Evolutionary conservation across 2,888 invertebrate genomes (phyloP).

Genomic region (Chalcosyrphus nemorum): DNA sequence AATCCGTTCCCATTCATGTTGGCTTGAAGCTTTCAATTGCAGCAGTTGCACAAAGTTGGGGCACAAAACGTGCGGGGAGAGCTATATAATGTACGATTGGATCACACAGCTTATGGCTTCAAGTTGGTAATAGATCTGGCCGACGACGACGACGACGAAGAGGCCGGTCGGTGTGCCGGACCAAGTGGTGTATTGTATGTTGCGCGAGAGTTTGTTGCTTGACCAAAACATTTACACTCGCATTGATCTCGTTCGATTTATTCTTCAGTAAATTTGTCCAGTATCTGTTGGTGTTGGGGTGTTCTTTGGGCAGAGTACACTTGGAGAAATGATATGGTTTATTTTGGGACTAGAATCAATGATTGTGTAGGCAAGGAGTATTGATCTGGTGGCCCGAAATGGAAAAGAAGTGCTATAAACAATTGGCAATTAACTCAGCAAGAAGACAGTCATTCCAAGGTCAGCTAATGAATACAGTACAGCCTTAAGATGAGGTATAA

Average conservation of each 20-base stretch:
- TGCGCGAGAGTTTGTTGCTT: background rate
- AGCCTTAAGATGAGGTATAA: too few species aligned
- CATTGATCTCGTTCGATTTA: constrained; percentile 51
- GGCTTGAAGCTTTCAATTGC: constrained; percentile 34
- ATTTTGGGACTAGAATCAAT: too few species aligned
- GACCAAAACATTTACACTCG: constrained; percentile 61
- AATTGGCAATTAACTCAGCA: too few species aligned
- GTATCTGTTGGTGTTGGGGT: background rate
- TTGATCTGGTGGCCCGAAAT: too few species aligned
- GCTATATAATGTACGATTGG: constrained; percentile 16
- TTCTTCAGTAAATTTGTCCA: constrained; percentile 42
- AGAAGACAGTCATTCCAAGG: too few species aligned
- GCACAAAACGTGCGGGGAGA: background rate
- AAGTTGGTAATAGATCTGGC: constrained; percentile 27
- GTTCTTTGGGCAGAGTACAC: constrained; percentile 3
- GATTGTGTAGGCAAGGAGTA: too few species aligned
- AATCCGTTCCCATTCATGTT: constrained; percentile 52
- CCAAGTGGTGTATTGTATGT: background rate
- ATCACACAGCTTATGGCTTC: constrained; percentile 29
- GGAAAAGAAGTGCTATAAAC: too few species aligned
- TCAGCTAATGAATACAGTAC: too few species aligned
- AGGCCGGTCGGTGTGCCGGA: background rate
- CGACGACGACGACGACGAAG: background rate
- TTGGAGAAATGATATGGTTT: constrained; percentile 9
- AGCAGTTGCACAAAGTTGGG: background rate